Conservation (phyloP, 2,113 vertebrate species). For the Pipra filicauda region DNA sequence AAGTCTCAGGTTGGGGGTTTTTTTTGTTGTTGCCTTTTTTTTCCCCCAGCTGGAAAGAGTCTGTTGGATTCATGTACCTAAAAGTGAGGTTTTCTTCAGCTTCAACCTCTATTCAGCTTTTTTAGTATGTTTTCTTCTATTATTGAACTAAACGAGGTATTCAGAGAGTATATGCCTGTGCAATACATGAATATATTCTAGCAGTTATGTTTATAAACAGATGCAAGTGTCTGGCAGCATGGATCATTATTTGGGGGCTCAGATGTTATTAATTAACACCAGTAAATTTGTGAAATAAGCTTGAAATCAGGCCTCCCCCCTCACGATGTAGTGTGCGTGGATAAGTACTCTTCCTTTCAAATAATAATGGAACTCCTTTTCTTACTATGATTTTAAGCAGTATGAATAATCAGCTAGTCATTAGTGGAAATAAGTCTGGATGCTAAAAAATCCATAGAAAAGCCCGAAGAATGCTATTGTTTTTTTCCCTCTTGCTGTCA, state of each 20-base stretch:
- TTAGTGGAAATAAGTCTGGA: background rate
- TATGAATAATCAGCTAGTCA: background rate
- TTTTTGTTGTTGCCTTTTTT: background rate
- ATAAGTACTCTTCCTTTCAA: background rate
- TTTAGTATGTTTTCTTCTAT: background rate
- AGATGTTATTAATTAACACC: slow-evolving; percentile 66
- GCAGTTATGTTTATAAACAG: slow-evolving; percentile 61
- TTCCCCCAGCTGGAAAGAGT: background rate
- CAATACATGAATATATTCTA: slow-evolving; percentile 42
- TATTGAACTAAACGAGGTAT: background rate
- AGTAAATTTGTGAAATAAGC: slow-evolving; percentile 57
- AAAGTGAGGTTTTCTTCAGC: background rate
- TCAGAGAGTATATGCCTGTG: background rate
- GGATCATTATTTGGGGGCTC: slow-evolving; percentile 51
- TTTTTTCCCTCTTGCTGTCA: background rate
- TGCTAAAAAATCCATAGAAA: background rate
- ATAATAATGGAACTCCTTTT: background rate
- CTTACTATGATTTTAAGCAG: background rate
- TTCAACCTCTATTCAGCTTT: background rate
- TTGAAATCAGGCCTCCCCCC: slow-evolving; percentile 16
- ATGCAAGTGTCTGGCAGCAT: slow-evolving; percentile 49
- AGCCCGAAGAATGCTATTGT: background rate
- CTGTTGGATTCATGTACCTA: background rate
- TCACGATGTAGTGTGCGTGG: slow-evolving; percentile 17
- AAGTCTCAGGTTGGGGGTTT: background rate